phyloP scores from a whole-genome alignment of 2,797 vertebrate species.

The Clarias fuscus region DNA sequence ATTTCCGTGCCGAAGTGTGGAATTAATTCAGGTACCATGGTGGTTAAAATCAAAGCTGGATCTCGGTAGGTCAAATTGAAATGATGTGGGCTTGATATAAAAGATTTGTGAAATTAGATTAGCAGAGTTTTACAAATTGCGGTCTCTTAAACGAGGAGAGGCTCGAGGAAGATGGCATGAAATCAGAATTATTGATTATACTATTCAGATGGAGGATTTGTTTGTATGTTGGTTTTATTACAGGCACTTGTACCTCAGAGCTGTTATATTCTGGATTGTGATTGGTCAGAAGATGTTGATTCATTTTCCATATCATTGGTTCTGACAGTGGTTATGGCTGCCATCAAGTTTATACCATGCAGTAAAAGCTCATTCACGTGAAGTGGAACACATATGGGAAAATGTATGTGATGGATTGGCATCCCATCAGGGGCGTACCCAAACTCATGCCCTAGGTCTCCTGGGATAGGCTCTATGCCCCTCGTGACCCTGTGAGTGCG shows the following conservation, averaged over 20 bases:
- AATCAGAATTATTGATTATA: background rate
- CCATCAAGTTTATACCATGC: background rate
- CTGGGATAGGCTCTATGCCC: no score
- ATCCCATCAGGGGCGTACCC: no score
- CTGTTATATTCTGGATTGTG: background rate
- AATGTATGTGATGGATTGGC: no score
- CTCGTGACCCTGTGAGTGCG: no score
- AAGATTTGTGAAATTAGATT: background rate
- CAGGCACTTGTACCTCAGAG: background rate
- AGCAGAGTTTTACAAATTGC: background rate
- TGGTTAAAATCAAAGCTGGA: background rate
- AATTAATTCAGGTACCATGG: background rate
- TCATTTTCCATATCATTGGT: background rate
- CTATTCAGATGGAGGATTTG: no score
- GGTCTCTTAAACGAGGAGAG: background rate
- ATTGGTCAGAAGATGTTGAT: background rate
- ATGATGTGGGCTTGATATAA: background rate
- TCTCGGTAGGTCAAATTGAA: background rate
- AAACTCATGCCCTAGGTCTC: no score
- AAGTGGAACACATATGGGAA: background rate
- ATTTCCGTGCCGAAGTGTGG: background rate
- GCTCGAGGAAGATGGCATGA: background rate
- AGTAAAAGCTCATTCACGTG: background rate
- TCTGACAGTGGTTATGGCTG: background rate
- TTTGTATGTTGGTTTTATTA: background rate